These are phyloP conservation scores for Ceraclea dissimilis DNA, from an alignment of 2,888 invertebrate genomes.

Conservation along the genomic window DNA sequence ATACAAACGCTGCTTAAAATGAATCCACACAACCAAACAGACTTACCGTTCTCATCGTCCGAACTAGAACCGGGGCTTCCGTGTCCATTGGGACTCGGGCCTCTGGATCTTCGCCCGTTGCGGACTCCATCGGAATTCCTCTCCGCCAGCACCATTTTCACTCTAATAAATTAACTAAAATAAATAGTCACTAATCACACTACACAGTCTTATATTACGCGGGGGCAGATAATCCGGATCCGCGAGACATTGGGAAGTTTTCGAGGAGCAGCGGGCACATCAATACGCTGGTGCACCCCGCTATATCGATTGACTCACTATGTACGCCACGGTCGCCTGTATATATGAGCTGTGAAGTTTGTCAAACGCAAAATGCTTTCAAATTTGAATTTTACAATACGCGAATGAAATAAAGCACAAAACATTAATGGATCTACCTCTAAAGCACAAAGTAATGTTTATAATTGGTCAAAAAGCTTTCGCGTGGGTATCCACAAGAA, in stretches of 20 bases:
- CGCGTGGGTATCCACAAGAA: too few relatives aligned
- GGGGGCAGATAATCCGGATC: conserved; percentile 1
- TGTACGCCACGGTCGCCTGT: conserved; percentile 12
- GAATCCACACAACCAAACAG: neutral
- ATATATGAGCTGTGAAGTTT: conserved; percentile 1
- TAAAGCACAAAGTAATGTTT: too few relatives aligned
- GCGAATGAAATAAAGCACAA: too few relatives aligned
- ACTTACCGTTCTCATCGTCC: conserved; percentile 75
- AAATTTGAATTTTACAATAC: too few relatives aligned
- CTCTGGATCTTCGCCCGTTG: conserved; percentile 83
- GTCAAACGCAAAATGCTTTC: neutral
- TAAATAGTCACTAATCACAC: neutral
- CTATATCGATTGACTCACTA: conserved; percentile 9
- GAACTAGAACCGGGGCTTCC: conserved; percentile 75
- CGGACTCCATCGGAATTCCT: conserved; percentile 74
- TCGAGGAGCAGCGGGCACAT: conserved; percentile 17
- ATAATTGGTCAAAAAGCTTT: too few relatives aligned
- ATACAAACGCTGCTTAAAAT: neutral
- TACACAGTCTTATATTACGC: neutral
- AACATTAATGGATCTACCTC: too few relatives aligned
- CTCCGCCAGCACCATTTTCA: conserved; percentile 81
- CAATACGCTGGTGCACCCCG: conserved; percentile 13
- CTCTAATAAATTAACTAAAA: neutral
- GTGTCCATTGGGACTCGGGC: conserved; percentile 84
- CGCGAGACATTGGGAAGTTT: conserved; percentile 8